phyloP scores from a whole-genome alignment of 1,140 invertebrate genomes.

The Drosophila ercepeae region DNA sequence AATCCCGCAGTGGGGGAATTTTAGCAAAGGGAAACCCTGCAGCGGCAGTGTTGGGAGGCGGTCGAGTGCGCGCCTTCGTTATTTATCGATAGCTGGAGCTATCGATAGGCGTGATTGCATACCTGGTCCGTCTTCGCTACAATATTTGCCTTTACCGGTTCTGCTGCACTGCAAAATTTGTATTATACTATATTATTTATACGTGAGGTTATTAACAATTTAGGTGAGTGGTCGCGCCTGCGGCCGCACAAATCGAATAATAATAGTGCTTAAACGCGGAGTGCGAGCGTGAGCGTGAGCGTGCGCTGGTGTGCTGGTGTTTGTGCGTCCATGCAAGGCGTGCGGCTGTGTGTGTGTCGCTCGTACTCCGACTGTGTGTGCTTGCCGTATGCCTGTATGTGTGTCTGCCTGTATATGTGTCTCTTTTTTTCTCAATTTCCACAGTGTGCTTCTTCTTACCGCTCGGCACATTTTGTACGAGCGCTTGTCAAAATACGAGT shows the following conservation, averaged over 20 bases:
- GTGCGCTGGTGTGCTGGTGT: conserved; percentile 17
- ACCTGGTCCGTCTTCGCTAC: conserved; percentile 42
- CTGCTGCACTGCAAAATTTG: conserved; percentile 38
- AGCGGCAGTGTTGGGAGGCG: not conserved
- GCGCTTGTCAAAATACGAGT: conserved; percentile 75
- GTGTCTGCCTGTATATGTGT: conserved; percentile 50
- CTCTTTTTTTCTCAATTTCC: conserved; percentile 76
- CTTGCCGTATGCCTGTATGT: conserved; percentile 16
- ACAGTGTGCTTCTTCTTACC: conserved; percentile 68
- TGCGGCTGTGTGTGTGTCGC: conserved; percentile 24
- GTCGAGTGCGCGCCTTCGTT: not conserved
- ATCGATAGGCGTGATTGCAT: conserved; percentile 42
- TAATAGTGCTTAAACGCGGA: conserved; percentile 4
- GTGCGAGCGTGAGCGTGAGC: not conserved
- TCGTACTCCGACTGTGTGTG: not conserved
- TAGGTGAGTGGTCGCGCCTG: conserved; percentile 37
- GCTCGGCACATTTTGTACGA: conserved; percentile 77
- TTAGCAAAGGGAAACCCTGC: not conserved
- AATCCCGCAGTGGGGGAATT: no score
- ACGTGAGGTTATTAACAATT: conserved; percentile 41
- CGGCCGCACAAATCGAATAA: not conserved
- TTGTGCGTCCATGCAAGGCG: conserved; percentile 5
- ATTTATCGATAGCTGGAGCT: conserved; percentile 12
- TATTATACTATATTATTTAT: conserved; percentile 18
- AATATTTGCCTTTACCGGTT: conserved; percentile 56